Conservation (phyloP, 2,113 vertebrate genomes). For the Dipodomys stephensi region DNA sequence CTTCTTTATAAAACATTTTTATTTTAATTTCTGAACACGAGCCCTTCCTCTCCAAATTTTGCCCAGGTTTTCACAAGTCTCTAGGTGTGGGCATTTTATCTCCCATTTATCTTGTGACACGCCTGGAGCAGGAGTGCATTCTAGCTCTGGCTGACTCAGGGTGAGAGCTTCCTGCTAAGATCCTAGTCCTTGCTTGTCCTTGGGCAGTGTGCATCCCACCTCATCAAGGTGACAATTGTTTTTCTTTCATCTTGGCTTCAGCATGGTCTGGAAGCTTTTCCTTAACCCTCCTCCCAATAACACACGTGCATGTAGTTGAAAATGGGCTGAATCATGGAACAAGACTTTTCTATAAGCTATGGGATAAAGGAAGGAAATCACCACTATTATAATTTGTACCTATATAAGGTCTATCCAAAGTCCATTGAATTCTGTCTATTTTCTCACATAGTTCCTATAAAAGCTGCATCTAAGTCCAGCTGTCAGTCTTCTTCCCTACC, state of each 20-base stretch:
- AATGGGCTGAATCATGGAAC: not conserved
- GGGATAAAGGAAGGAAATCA: conserved; percentile 12
- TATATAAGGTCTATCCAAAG: not conserved
- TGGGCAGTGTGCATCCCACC: not conserved
- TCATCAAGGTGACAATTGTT: not conserved
- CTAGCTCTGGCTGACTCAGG: not conserved
- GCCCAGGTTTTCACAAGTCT: not conserved
- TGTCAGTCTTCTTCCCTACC: not conserved
- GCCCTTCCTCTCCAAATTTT: not conserved
- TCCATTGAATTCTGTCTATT: not conserved
- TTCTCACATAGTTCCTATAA: not conserved
- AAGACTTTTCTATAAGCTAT: conserved; percentile 25
- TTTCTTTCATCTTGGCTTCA: not conserved
- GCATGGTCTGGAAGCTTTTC: not conserved
- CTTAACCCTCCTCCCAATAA: not conserved
- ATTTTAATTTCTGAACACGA: conserved; percentile 3
- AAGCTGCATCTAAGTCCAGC: not conserved
- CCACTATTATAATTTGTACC: not conserved
- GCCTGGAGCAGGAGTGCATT: not conserved
- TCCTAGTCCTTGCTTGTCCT: not conserved
- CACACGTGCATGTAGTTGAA: not conserved
- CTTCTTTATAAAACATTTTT: not conserved
- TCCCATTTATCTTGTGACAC: not conserved
- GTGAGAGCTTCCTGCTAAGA: not conserved
- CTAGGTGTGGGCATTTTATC: not conserved